A percentile compares a stretch with the other conserved stretches of the same genome.
Conservation (phyloP, 2,797 vertebrate genomes). For the Brotula barbata region DNA sequence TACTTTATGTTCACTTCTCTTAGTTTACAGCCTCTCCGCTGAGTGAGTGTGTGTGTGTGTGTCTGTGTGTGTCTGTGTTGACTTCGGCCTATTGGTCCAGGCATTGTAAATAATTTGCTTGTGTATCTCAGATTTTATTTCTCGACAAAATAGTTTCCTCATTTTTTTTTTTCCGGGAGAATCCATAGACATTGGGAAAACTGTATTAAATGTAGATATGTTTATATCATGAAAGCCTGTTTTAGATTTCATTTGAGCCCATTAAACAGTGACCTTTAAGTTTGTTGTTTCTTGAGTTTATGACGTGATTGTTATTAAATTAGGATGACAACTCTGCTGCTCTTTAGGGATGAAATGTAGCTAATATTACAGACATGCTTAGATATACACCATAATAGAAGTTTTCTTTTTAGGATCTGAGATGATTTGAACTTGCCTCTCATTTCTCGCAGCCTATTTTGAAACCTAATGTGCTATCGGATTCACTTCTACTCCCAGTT, state of each 20-base stretch:
- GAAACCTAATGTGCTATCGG: too few relatives aligned
- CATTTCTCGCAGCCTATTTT: too few relatives aligned
- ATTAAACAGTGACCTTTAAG: slow-evolving; percentile 60
- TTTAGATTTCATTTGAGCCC: slow-evolving; percentile 65
- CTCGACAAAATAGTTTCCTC: slow-evolving; percentile 58
- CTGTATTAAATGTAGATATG: slow-evolving; percentile 82
- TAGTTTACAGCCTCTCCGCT: slow-evolving; percentile 51
- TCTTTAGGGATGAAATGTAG: slow-evolving; percentile 14
- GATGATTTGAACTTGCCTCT: too few relatives aligned
- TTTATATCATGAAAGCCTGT: slow-evolving; percentile 69
- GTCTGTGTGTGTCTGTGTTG: slow-evolving; percentile 37
- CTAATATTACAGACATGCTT: too few relatives aligned
- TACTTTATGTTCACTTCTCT: slow-evolving; percentile 37
- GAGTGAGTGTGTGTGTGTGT: slow-evolving; percentile 48
- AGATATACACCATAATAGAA: too few relatives aligned
- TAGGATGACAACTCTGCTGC: slow-evolving; percentile 1
- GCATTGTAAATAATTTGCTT: slow-evolving; percentile 73
- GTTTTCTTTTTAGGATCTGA: too few relatives aligned
- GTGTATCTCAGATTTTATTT: slow-evolving; percentile 72
- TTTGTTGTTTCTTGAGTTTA: slow-evolving; percentile 45
- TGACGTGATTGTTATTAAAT: slow-evolving; percentile 16
- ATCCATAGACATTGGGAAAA: slow-evolving; percentile 65
- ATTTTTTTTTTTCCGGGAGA: slow-evolving; percentile 48
- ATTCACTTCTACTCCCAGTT: too few relatives aligned
- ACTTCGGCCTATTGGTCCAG: slow-evolving; percentile 47